Conservation (phyloP, 2,113 vertebrate species). For the Melanocharis versteri region DNA sequence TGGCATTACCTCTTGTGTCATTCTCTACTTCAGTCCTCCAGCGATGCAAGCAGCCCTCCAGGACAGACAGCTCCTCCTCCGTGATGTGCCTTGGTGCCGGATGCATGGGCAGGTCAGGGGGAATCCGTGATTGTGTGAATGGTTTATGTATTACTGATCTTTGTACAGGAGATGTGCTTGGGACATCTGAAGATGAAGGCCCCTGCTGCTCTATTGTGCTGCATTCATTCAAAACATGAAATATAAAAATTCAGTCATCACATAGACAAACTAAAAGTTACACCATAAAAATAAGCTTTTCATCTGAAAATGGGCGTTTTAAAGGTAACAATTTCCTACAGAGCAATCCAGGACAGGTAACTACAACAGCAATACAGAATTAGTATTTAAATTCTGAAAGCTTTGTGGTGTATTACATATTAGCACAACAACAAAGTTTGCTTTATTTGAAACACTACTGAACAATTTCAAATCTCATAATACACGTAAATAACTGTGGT, state of each 20-base stretch:
- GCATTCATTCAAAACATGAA: constrained; percentile 38
- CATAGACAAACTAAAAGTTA: not conserved
- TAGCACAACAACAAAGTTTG: not conserved
- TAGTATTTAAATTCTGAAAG: not conserved
- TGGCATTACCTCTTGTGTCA: constrained; percentile 85
- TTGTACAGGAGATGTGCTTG: constrained; percentile 74
- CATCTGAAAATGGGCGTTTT: not conserved
- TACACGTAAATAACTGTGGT: not conserved
- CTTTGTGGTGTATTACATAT: not conserved
- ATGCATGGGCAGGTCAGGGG: constrained; percentile 93
- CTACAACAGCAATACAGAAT: not conserved
- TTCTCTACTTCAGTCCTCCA: constrained; percentile 98
- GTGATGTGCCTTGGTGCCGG: constrained; percentile 94
- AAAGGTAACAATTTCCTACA: not conserved
- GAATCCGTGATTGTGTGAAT: constrained; percentile 94
- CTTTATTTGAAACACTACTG: not conserved
- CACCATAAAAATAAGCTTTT: not conserved
- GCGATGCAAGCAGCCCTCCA: constrained; percentile 93
- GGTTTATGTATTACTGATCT: constrained; percentile 91
- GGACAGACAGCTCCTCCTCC: constrained; percentile 89
- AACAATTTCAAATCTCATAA: not conserved
- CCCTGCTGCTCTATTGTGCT: constrained; percentile 86
- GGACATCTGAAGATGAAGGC: constrained; percentile 76
- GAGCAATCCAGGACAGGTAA: not conserved
- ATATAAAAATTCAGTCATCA: not conserved